Conservation (phyloP, 2,888 invertebrate species). For the Caenorhabditis afra region DNA sequence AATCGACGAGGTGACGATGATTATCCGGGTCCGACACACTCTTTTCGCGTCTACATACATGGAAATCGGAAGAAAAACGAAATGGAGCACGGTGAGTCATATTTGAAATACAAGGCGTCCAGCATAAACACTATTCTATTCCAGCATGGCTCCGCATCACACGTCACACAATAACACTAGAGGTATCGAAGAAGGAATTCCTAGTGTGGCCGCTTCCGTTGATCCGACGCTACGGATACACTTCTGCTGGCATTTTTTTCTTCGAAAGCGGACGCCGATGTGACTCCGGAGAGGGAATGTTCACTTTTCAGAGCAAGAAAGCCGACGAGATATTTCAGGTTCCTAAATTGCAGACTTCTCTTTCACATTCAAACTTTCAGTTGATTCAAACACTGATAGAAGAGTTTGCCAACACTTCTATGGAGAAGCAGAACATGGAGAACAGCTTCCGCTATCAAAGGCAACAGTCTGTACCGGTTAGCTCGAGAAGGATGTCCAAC, state of each 20-base stretch:
- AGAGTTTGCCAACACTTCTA: conserved; percentile 64
- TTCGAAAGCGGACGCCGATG: conserved; percentile 78
- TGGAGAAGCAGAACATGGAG: conserved; percentile 57
- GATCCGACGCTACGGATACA: conserved; percentile 77
- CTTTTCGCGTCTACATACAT: conserved; percentile 52
- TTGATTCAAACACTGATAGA: conserved; percentile 69
- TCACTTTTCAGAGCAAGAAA: conserved; percentile 77
- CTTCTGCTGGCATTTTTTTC: conserved; percentile 77
- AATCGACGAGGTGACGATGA: conserved; percentile 43
- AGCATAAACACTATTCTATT: conserved; percentile 4
- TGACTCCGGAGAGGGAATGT: conserved; percentile 78
- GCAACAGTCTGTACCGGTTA: conserved; percentile 54
- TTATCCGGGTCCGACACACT: conserved; percentile 28
- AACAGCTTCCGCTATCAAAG: conserved; percentile 52
- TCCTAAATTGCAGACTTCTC: neutral
- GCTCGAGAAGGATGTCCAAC: conserved; percentile 46
- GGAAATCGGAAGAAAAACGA: conserved; percentile 51
- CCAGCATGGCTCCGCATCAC: conserved; percentile 72
- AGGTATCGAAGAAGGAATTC: conserved; percentile 67
- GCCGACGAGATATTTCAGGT: conserved; percentile 78
- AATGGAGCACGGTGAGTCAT: conserved; percentile 32
- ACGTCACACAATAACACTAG: conserved; percentile 66
- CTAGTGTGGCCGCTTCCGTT: conserved; percentile 75
- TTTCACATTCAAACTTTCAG: conserved; percentile 43
- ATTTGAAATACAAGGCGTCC: neutral